Evolutionary conservation across 2,797 vertebrate genomes (phyloP).

Genomic region (Sebastes kiyomatsui): DNA sequence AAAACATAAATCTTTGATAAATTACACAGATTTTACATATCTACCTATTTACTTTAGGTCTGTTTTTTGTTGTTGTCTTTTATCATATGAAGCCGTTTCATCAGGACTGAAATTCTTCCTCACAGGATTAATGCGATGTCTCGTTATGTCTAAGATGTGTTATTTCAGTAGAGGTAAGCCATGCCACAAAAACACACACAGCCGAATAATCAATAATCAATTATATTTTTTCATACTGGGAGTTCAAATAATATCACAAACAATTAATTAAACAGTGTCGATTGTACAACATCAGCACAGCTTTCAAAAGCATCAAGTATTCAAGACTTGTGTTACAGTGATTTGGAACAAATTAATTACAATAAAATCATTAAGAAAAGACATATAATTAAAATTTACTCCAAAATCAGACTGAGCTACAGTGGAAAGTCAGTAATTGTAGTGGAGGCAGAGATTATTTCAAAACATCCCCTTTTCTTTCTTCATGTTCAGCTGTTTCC

Average conservation of each 20-base stretch:
- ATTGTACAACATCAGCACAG: not conserved
- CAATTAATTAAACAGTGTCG: not conserved
- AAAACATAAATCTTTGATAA: not conserved
- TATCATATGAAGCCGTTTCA: not conserved
- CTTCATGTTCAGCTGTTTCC: constrained; percentile 89
- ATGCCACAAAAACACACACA: not conserved
- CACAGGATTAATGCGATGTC: not conserved
- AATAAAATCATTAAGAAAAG: not conserved
- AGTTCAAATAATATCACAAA: not conserved
- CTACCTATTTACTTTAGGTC: not conserved
- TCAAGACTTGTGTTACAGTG: not conserved
- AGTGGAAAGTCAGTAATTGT: not conserved
- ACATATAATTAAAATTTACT: not conserved
- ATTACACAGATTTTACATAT: not conserved
- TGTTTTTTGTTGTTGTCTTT: not conserved
- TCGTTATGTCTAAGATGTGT: not conserved
- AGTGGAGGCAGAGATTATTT: not conserved
- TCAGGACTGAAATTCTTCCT: not conserved
- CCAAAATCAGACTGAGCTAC: not conserved
- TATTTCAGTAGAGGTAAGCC: not conserved
- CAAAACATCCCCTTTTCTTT: constrained; percentile 89
- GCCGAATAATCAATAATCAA: not conserved
- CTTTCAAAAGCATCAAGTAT: not conserved
- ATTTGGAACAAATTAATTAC: not conserved
- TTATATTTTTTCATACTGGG: not conserved